Percentiles rank a stretch among this genome's conserved stretches.
Conservation (phyloP, 2,113 vertebrate genomes). For the Heterochromis multidens region DNA sequence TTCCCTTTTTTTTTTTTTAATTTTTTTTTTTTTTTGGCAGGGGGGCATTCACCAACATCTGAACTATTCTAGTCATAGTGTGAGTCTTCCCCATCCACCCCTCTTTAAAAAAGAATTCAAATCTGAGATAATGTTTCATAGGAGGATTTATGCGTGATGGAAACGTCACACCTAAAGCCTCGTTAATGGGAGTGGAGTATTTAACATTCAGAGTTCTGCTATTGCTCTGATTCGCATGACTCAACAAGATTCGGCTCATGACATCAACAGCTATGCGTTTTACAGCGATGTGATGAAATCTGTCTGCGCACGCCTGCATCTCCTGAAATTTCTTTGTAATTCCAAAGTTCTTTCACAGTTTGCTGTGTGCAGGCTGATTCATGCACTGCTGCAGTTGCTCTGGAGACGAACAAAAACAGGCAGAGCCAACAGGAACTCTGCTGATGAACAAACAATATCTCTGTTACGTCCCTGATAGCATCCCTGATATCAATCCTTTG, state of each 20-base stretch:
- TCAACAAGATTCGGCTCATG: background rate
- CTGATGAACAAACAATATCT: conserved; percentile 7
- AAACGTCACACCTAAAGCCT: background rate
- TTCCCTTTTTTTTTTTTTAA: background rate
- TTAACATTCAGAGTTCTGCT: background rate
- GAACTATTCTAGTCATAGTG: background rate
- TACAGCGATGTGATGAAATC: conserved; percentile 32
- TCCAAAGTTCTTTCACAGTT: conserved; percentile 16
- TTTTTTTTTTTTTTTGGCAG: background rate
- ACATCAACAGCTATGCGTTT: conserved; percentile 11
- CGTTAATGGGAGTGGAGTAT: background rate
- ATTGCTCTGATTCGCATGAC: background rate
- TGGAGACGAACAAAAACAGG: conserved; percentile 49
- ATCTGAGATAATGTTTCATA: background rate
- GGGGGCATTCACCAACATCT: background rate
- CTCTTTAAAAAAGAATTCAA: background rate
- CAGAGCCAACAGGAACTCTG: background rate
- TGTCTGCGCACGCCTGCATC: background rate
- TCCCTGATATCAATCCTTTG: background rate
- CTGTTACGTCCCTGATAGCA: background rate
- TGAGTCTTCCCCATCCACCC: background rate
- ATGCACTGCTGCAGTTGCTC: conserved; percentile 22
- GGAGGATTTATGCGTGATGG: background rate
- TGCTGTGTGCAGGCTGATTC: background rate
- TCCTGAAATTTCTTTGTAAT: background rate